These are phyloP conservation scores for Sphenodon punctatus DNA, from an alignment of 2,797 vertebrate genomes.

Conservation along the genomic window DNA sequence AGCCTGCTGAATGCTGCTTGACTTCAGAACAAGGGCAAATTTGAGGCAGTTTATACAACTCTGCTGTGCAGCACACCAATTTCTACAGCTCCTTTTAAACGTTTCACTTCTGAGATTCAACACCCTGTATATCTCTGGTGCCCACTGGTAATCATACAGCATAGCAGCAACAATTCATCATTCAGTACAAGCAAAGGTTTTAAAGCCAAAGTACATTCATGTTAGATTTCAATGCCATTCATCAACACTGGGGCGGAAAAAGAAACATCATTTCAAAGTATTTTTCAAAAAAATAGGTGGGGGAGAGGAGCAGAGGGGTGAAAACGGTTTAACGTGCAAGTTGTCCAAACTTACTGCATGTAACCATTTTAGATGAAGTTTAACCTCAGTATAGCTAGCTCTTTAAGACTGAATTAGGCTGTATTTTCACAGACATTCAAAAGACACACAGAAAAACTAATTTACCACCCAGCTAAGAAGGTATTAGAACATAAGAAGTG, in stretches of 20 bases:
- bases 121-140: background rate
- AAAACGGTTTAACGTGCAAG: too few relatives aligned
- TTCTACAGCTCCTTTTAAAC: background rate
- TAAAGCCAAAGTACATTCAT: background rate
- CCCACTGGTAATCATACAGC: conserved; percentile 10
- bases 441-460: too few relatives aligned
- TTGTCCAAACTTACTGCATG: too few relatives aligned
- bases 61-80: background rate
- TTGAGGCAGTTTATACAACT: background rate
- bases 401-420: too few relatives aligned
- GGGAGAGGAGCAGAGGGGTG: too few relatives aligned
- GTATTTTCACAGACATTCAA: too few relatives aligned
- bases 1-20: background rate
- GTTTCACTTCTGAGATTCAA: too few relatives aligned
- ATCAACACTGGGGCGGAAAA: background rate
- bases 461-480: too few relatives aligned
- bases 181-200: conserved; percentile 22
- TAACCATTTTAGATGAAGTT: too few relatives aligned
- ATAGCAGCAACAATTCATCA: conserved; percentile 4
- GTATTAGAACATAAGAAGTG: too few relatives aligned
- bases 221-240: conserved; percentile 36
- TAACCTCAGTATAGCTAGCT: too few relatives aligned
- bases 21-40: background rate
- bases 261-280: conserved; percentile 18
- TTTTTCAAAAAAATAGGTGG: too few relatives aligned